Percentiles rank a stretch among this genome's conserved stretches.
These are phyloP conservation scores for Formica exsecta DNA, from an alignment of 1,140 invertebrate genomes.

Conservation along the genomic window DNA sequence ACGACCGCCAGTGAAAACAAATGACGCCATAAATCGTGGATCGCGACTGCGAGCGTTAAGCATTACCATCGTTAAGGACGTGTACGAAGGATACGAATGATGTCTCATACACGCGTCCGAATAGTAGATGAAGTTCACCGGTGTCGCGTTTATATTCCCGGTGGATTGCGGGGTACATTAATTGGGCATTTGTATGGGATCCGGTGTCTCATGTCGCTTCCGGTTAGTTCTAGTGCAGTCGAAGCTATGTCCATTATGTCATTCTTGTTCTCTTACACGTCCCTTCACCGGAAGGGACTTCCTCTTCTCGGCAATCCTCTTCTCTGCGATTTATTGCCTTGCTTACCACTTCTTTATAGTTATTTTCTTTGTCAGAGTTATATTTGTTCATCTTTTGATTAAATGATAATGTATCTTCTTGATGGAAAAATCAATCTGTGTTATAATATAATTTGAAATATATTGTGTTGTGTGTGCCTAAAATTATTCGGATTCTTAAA, in stretches of 20 bases:
- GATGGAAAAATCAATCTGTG: neutral
- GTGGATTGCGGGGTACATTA: constrained; percentile 62
- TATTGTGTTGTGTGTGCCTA: neutral
- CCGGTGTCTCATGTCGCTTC: constrained; percentile 74
- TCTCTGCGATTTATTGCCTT: neutral
- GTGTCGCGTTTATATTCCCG: constrained; percentile 21
- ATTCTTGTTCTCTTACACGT: neutral
- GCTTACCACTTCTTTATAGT: neutral
- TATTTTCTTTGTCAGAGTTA: constrained; percentile 7
- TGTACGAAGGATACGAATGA: constrained; percentile 55
- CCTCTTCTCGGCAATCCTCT: neutral
- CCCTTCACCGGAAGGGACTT: constrained; percentile 24
- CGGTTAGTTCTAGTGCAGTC: constrained; percentile 65
- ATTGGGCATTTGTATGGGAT: constrained; percentile 79
- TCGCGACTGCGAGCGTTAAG: constrained; percentile 44
- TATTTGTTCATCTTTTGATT: neutral
- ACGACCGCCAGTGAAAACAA: constrained; percentile 41
- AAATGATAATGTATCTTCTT: neutral
- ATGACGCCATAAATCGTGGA: constrained; percentile 68
- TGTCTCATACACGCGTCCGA: constrained; percentile 41
- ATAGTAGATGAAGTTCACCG: constrained; percentile 42
- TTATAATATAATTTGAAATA: neutral
- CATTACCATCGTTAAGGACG: constrained; percentile 47
- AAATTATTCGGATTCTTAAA: constrained; percentile 5
- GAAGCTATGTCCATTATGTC: constrained; percentile 45